phyloP scores from a whole-genome alignment of 2,797 vertebrate genomes.

The Crocodylus rhombifer region DNA sequence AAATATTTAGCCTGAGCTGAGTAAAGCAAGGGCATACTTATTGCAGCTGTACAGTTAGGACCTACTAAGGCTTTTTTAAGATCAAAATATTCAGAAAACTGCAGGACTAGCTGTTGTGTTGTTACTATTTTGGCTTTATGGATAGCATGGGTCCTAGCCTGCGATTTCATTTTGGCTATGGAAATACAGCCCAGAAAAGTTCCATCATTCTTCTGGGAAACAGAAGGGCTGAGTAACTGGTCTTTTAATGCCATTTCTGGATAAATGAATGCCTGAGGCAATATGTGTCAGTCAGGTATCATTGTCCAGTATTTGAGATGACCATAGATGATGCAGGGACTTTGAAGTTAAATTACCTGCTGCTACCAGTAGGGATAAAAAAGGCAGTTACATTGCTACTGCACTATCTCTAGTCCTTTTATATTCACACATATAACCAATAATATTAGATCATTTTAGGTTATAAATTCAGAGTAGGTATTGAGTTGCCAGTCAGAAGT shows the following conservation, averaged over 20 bases:
- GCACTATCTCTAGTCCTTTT: neutral
- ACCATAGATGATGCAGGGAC: neutral
- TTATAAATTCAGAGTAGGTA: neutral
- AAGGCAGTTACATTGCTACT: neutral
- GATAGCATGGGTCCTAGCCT: neutral
- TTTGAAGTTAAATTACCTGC: constrained; percentile 23
- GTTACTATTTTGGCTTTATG: neutral
- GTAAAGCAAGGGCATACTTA: neutral
- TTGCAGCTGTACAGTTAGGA: constrained; percentile 11
- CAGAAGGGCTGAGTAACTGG: neutral
- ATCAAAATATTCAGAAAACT: constrained; percentile 3
- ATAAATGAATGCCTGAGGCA: neutral
- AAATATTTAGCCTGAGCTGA: neutral
- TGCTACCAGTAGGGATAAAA: neutral
- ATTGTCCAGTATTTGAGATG: neutral
- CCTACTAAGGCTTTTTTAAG: constrained; percentile 21
- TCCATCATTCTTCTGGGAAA: constrained; percentile 3
- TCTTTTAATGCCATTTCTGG: constrained; percentile 21
- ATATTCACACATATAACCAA: constrained; percentile 17
- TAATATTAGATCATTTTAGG: constrained; percentile 11
- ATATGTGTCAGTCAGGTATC: neutral
- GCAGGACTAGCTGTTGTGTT: constrained; percentile 23
- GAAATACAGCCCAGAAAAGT: constrained; percentile 37
- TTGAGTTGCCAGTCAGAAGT: constrained; percentile 5
- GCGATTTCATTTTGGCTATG: constrained; percentile 5